Evolutionary conservation across 2,797 vertebrate species (phyloP).

Genomic region (Chloroceryle inda): DNA sequence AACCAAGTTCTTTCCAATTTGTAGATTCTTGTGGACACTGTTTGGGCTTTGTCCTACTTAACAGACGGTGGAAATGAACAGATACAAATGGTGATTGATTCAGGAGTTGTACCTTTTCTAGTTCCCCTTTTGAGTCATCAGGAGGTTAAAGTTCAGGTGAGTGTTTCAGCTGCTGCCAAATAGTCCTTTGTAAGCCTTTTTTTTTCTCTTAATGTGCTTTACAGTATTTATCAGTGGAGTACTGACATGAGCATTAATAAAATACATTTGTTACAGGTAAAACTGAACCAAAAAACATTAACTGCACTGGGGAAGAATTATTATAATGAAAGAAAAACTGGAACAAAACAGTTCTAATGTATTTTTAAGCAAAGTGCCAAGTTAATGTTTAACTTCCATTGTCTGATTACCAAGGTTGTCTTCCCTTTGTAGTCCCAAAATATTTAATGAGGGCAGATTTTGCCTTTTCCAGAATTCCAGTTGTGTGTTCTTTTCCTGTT

Average conservation of each 20-base stretch:
- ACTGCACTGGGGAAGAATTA: neutral
- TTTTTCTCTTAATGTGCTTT: neutral
- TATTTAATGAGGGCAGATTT: neutral
- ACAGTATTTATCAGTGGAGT: neutral
- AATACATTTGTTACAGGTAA: neutral
- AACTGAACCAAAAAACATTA: neutral
- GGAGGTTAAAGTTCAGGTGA: slow-evolving; percentile 99
- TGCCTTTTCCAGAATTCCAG: neutral
- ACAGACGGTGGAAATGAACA: slow-evolving; percentile 98
- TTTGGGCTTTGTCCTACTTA: slow-evolving; percentile 98
- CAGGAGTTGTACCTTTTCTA: slow-evolving; percentile 96
- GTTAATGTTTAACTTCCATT: neutral
- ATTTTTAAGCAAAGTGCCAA: neutral
- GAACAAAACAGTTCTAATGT: neutral
- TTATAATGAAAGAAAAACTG: neutral
- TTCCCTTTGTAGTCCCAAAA: neutral
- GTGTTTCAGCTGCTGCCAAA: slow-evolving; percentile 40
- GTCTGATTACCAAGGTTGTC: neutral
- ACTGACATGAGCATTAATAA: neutral
- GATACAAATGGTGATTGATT: slow-evolving; percentile 99
- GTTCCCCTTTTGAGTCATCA: slow-evolving; percentile 98
- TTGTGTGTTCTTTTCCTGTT: neutral
- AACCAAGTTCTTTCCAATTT: slow-evolving; percentile 30
- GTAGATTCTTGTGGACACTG: slow-evolving; percentile 98
- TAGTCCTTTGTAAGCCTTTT: neutral